Percentiles rank a stretch among this genome's conserved stretches.
These are phyloP conservation scores for Heliconius nattereri DNA, from an alignment of 1,140 invertebrate species.

Conservation along the genomic window DNA sequence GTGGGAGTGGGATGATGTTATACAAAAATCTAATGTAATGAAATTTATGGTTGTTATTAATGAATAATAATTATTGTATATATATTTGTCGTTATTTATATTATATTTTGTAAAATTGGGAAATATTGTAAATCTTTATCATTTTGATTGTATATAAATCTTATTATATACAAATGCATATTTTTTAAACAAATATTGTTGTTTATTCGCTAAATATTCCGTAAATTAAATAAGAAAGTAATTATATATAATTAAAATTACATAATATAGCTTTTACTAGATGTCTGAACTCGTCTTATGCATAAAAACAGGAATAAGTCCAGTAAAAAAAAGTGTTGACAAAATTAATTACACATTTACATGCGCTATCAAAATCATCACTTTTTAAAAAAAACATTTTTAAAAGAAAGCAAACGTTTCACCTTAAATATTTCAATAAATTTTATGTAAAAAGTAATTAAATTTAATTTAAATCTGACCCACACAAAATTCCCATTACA, in stretches of 20 bases:
- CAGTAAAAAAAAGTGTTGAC: background rate
- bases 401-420: slow-evolving; percentile 10
- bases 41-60: background rate
- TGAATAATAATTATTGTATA: background rate
- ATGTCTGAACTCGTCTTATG: background rate
- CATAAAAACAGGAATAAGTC: background rate
- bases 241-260: background rate
- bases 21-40: background rate
- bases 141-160: background rate
- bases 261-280: background rate
- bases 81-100: background rate
- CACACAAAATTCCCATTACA: slow-evolving; percentile 3
- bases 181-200: background rate
- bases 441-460: slow-evolving; percentile 2
- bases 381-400: background rate
- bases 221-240: background rate
- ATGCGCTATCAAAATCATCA: background rate
- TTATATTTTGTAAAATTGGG: background rate
- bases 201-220: background rate
- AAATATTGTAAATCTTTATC: background rate
- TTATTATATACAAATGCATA: background rate
- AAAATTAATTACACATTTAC: background rate
- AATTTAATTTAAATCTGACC: background rate
- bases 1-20: background rate
- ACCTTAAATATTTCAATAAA: slow-evolving; percentile 1